Evolutionary conservation across 2,797 vertebrate genomes (phyloP), one percentile per base, ranked within the genome.

Genomic region (Myotis vivesi): DNA sequence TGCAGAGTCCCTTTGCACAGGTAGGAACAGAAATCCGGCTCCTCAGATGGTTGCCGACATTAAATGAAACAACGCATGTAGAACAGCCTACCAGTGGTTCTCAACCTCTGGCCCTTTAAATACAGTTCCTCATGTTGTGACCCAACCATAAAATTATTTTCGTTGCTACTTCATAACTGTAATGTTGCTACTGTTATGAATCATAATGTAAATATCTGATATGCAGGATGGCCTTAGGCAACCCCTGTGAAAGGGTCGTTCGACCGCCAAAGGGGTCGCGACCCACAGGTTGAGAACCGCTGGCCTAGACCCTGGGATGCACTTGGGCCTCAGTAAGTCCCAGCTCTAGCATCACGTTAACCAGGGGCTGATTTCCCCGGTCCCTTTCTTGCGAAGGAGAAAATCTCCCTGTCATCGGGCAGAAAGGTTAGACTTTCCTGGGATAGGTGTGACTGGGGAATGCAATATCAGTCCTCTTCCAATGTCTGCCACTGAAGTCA

Each of bases 331-430:
- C 44, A 49, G 1, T 8, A 17, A 36, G 46, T 38, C 25, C n/a
- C 22, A 1, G n/a, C 23, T 82, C 33, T 25, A 33, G 69, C 12
- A 11, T 23, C 22, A 2, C 8, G 4, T n/a, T 55, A 77, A 64
- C 51, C n/a, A 91, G 30, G 68, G 49, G 25, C 11, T 0, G 6
- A 6, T n/a, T 64, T 38, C 13, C 17, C 13, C 66, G 49, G 9
- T 12, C 3, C 41, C 64, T 83, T 76, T 62, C 64, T 72, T 7
- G 0, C 13, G 59, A 80, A 97, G 84, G 94, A 95, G 95, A 93
- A 97, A 98, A 62, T 4, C 41, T 51, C 16, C 9, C 6, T 0
- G 0, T 38, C 33, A 19, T 81, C 91, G 22, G 88, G 92, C 0
- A 28, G 57, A 92, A 93, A 25, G 90, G 91, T 95, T 49, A 93